Percentiles rank a stretch among this genome's conserved stretches.
Conservation (phyloP, 1,140 invertebrate species). For the Halictus rubicundus region DNA sequence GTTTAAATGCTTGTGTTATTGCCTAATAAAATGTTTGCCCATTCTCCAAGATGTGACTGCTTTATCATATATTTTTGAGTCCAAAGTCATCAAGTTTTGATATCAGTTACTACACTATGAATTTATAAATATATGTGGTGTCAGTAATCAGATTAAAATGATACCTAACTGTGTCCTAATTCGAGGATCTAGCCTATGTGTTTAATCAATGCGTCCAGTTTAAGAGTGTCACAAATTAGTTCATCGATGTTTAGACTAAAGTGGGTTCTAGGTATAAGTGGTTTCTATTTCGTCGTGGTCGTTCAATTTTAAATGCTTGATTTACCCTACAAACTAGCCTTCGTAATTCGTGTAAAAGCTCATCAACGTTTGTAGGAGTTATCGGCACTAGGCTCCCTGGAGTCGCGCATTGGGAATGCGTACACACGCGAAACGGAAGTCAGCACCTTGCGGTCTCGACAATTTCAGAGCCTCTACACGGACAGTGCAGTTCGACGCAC, state of each 20-base stretch:
- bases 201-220: background rate
- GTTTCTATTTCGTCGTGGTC: too few species aligned
- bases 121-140: too few species aligned
- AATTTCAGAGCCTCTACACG: conserved; percentile 37
- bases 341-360: conserved; percentile 8
- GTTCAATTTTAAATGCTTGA: background rate
- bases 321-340: background rate
- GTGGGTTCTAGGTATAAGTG: background rate
- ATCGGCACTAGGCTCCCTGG: background rate
- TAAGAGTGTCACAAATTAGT: background rate
- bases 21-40: too few species aligned
- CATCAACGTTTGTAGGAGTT: conserved; percentile 7
- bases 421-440: conserved; percentile 40
- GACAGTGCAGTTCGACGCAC: conserved; percentile 62
- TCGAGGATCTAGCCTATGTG: too few species aligned
- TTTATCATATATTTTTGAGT: too few species aligned
- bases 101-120: too few species aligned
- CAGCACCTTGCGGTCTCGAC: conserved; percentile 48
- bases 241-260: too few species aligned
- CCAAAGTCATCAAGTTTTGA: too few species aligned
- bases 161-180: too few species aligned
- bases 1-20: too few species aligned
- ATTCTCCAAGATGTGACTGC: too few species aligned
- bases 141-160: too few species aligned
- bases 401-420: background rate